Base-by-base conservation (phyloP, 2,113 vertebrate genomes). In the Callionymus lyra region DNA sequence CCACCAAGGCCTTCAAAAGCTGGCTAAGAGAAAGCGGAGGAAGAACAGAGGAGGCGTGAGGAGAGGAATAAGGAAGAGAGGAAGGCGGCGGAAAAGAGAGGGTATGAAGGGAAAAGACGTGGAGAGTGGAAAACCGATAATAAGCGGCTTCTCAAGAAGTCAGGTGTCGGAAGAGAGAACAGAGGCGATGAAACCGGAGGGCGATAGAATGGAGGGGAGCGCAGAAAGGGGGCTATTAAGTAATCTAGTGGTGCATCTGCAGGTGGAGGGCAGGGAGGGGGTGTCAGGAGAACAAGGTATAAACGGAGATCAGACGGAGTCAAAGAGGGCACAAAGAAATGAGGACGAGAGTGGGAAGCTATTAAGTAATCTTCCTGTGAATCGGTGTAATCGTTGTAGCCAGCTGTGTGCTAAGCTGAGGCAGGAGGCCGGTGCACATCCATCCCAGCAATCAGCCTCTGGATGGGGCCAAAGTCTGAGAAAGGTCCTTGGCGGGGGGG, bases 331-430 rank as follows among this genome's bases (percentile, higher is more conserved):
- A n/a, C n/a, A n/a, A n/a, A n/a, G n/a, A n/a, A n/a, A n/a, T n/a
- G n/a, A n/a, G n/a, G n/a, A n/a, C n/a, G n/a, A n/a, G n/a, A 65
- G 61, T 52, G 47, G 65, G 56, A 47, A 47, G 68, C 79, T 65
- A 80, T 82, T 78, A 76, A 80, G 76, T 67, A 64, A 72, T 78
- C 72, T 74, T 78, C 59, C 72, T 1, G 44, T 63, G 66, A 69
- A 74, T 69, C 47, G 56, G 41, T 78, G 63, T 82, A 72, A 78
- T 78, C 74, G 63, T 17, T 76, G 74, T 54, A 71, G 65, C 62
- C 76, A 81, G 76, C 73, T 81, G 76, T 77, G 79, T 16, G 36
- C 14, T 77, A 40, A 70, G 76, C 74, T 74, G 72, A 62, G 70
- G 42, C 54, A 46, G 68, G 65, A 70, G 62, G 57, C 71, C 67